Base-by-base conservation (phyloP, 2,113 vertebrate genomes). In the Anthoscopus minutus region DNA sequence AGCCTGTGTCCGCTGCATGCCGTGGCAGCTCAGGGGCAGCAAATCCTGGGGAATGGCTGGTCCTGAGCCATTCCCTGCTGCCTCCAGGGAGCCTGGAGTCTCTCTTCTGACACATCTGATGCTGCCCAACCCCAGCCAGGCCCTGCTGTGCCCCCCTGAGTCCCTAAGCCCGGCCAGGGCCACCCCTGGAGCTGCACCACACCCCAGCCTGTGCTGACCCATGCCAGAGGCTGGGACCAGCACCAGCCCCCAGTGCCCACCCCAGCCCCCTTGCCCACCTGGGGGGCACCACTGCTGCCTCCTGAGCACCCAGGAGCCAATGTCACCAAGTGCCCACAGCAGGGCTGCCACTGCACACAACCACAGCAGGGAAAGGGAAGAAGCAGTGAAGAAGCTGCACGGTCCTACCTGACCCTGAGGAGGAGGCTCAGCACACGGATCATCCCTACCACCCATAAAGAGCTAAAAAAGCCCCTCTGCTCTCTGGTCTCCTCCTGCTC, bases 331-430 rank as follows among this genome's bases (percentile, higher is more conserved):
- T 88, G 76, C 60, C 76, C 91, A 24, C 69, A 37, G 62, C 3
- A 0, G 19, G 2, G 25, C 71, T 45, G 69, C 69, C 51, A 5
- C 58, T 7, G 64, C 12, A 6, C 77, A 28, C 35, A 16, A 2
- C 5, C 76, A 47, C 31, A 37, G 58, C 6, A 78, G 10, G 31
- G 30, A 14, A 76, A 38, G 31, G 38, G 17, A 4, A 27, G 56
- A 84, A 86, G 45, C 37, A 40, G 15, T 0, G 42, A 37, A 58
- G 70, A 87, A 89, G 37, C 42, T 48, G 72, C 13, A 38, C 1
- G 4, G 89, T 89, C 92, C 92, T 89, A 82, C 94, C 94, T 94
- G 91, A 82, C 53, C 87, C 54, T 89, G 18, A 17, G 66, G 83
- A 87, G 54, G 81, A 89, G 60, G 51, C 5, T 71, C 89, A 64